Percentiles rank a stretch among this genome's conserved stretches.
These are phyloP conservation scores for Gadus macrocephalus DNA, from an alignment of 2,113 vertebrate genomes.

Conservation along the genomic window DNA sequence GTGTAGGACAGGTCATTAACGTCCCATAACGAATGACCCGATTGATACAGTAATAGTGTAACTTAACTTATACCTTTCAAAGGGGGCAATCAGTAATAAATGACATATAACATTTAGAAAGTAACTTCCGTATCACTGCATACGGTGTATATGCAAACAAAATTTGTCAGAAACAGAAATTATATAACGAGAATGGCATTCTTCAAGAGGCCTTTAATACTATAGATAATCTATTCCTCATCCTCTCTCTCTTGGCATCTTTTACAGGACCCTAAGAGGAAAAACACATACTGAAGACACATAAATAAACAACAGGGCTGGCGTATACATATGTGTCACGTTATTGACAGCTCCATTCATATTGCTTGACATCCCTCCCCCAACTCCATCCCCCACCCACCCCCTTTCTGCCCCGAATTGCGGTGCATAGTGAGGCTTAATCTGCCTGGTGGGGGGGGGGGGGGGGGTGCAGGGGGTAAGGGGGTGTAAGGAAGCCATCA, in stretches of 20 bases:
- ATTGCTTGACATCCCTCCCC: conserved; percentile 63
- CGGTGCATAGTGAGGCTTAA: too few species aligned
- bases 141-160: not conserved
- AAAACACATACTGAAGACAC: conserved; percentile 11
- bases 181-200: not conserved
- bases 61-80: too few species aligned
- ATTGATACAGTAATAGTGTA: too few species aligned
- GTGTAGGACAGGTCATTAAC: too few species aligned
- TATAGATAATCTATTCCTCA: not conserved
- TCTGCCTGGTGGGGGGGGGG: too few species aligned
- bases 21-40: too few species aligned
- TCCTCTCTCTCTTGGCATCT: conserved; percentile 26
- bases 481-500: conserved; percentile 63
- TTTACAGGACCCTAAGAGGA: not conserved
- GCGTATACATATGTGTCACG: conserved; percentile 29
- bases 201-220: too few species aligned
- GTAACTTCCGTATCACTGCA: too few species aligned
- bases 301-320: conserved; percentile 25
- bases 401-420: too few species aligned
- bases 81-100: too few species aligned
- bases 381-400: too few species aligned
- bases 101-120: too few species aligned
- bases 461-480: conserved; percentile 10
- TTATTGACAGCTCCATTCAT: conserved; percentile 70
- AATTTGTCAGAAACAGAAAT: not conserved